Base-by-base conservation (phyloP, 2,797 vertebrate genomes). In the Crenuchus spilurus region DNA sequence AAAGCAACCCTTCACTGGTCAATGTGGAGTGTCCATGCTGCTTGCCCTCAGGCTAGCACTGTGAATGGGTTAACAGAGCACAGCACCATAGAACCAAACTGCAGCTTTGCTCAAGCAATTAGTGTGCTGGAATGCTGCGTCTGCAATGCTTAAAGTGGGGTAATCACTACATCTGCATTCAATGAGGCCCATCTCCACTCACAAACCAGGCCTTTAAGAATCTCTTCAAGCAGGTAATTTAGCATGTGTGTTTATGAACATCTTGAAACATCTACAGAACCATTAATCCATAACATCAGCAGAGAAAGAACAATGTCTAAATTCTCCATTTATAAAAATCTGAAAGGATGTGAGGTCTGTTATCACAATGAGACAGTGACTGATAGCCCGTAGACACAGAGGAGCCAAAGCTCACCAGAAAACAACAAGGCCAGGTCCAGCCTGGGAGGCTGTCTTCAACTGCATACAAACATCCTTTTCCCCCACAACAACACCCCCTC, bases 401-500 rank as follows among this genome's bases (percentile, higher is more conserved):
- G 49, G 70, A 76, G 64, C 61, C 44, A 58, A 11, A 14, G 37
- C 18, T 52, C 39, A 52, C 26, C 65, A 46, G 31, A 75, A 75
- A 61, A 52, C 2, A 28, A 22, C 22, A 80, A 71, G 54, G 76
- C 18, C 57, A 58, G 67, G n/a, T 39, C 26, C 3, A 67, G 20
- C 30, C 60, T 65, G 1, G 31, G 33, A 76, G 52, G n/a, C 62
- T 3, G 39, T 72, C 63, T 74, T 60, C 26, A 51, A 69, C 49
- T 39, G 44, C 54, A 30, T 57, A 35, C 58, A 74, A 63, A 77
- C 46, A 60, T 58, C 33, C 44, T 13, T 33, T 70, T 65, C 55
- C 2, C 4, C 35, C 52, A 61, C 62, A 76, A 73, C 68, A 70
- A 60, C 57, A 16, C 18, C 55, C 13, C 31, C 28, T 73, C 42